A percentile compares a stretch with the other conserved stretches of the same genome.
Conservation (phyloP, 2,113 vertebrate species). For the Silurus glanis region DNA sequence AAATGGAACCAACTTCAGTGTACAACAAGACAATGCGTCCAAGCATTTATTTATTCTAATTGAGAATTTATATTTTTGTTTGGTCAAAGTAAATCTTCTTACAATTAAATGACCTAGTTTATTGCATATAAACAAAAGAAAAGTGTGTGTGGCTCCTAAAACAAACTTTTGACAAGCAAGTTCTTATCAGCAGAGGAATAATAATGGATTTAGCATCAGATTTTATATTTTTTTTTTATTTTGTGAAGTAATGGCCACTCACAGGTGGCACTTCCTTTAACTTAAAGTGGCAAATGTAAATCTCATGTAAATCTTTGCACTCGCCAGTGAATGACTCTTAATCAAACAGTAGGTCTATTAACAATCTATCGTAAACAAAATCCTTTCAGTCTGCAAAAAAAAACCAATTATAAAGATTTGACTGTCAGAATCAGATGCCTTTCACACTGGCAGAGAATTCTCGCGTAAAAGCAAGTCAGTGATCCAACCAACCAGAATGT, state of each 20-base stretch:
- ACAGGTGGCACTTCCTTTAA: background rate
- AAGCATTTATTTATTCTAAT: too few species aligned
- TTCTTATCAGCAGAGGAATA: background rate
- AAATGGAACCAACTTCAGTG: too few species aligned
- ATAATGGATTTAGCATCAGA: background rate
- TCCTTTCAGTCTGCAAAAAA: conserved; percentile 25
- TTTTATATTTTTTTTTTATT: background rate
- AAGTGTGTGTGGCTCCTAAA: background rate
- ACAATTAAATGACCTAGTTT: background rate
- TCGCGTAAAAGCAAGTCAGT: background rate
- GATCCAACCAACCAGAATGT: conserved; percentile 47
- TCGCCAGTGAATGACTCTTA: background rate
- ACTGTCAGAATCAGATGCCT: conserved; percentile 31
- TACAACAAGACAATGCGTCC: too few species aligned
- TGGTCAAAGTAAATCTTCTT: too few species aligned
- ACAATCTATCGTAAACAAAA: conserved; percentile 41
- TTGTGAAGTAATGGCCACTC: background rate
- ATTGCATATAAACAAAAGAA: background rate
- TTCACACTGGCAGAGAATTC: conserved; percentile 8
- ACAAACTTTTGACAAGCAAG: background rate
- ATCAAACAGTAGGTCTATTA: conserved; percentile 4
- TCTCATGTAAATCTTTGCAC: background rate
- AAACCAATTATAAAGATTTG: background rate
- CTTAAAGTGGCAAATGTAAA: background rate
- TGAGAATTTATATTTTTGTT: too few species aligned